A percentile compares a stretch with the other conserved stretches of the same genome.
phyloP scores from a whole-genome alignment of 2,888 invertebrate species.

The Helicoverpa assulta region DNA sequence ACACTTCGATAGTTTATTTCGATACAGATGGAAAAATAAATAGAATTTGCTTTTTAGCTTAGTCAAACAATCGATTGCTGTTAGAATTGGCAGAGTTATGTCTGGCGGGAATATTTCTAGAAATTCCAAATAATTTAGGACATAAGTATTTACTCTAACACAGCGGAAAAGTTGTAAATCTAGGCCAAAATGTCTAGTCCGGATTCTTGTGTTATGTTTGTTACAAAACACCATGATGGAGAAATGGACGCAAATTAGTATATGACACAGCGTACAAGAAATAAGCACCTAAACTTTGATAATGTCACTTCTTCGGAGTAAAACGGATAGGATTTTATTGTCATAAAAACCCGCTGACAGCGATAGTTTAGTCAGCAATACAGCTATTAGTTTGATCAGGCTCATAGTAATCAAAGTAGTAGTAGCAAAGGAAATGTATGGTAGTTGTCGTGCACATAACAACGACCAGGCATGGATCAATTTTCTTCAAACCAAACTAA shows the following conservation, averaged over 20 bases:
- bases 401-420: too few species aligned
- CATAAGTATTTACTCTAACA: background rate
- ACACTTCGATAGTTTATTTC: slow-evolving; percentile 40
- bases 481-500: too few species aligned
- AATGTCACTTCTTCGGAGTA: background rate
- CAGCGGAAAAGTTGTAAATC: background rate
- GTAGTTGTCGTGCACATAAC: too few species aligned
- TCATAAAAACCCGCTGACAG: too few species aligned
- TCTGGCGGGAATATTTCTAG: slow-evolving; percentile 15
- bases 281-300: slow-evolving; percentile 28
- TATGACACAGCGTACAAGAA: slow-evolving; percentile 15
- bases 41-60: slow-evolving; percentile 12
- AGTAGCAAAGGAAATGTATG: too few species aligned
- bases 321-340: slow-evolving; percentile 3
- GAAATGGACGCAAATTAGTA: slow-evolving; percentile 11
- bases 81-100: slow-evolving; percentile 30
- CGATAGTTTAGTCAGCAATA: too few species aligned
- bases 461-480: too few species aligned
- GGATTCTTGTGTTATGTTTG: slow-evolving; percentile 4
- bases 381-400: too few species aligned
- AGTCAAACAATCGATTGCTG: slow-evolving; percentile 34
- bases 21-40: slow-evolving; percentile 34
- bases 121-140: background rate
- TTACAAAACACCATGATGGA: slow-evolving; percentile 8
- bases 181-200: slow-evolving; percentile 8